Evolutionary conservation across 2,797 vertebrate genomes (phyloP).

Genomic region (Sebastes oblongus): DNA sequence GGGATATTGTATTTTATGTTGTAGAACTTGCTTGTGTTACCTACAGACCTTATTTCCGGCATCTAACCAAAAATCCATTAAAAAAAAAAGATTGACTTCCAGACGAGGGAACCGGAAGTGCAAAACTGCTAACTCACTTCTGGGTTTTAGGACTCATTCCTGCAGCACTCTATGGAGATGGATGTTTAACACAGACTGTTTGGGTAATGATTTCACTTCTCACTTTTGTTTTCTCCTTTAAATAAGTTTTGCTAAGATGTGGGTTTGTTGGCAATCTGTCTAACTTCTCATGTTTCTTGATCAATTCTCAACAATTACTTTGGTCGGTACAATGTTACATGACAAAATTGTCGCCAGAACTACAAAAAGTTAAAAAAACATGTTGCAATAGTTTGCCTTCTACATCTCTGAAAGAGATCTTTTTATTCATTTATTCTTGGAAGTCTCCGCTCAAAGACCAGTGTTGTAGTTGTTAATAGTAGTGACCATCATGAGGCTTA

Average conservation of each 20-base stretch:
- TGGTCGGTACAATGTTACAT: neutral
- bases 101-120: too few relatives aligned
- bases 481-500: neutral
- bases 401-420: neutral
- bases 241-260: neutral
- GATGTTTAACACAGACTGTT: neutral
- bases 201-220: neutral
- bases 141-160: too few relatives aligned
- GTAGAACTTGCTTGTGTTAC: neutral
- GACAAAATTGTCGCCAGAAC: neutral
- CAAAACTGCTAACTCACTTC: too few relatives aligned
- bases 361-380: neutral
- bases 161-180: neutral
- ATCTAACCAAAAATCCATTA: neutral
- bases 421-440: too few relatives aligned
- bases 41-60: neutral
- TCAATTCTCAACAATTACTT: neutral
- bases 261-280: neutral
- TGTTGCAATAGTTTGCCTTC: neutral
- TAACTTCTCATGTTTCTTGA: neutral
- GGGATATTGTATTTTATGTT: too few relatives aligned
- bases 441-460: neutral
- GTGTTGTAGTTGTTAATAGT: neutral
- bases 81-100: neutral
- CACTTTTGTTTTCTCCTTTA: neutral